Percentiles rank a stretch among this genome's conserved stretches.
phyloP scores from a whole-genome alignment of 2,113 vertebrate species.

The Abramis brama region DNA sequence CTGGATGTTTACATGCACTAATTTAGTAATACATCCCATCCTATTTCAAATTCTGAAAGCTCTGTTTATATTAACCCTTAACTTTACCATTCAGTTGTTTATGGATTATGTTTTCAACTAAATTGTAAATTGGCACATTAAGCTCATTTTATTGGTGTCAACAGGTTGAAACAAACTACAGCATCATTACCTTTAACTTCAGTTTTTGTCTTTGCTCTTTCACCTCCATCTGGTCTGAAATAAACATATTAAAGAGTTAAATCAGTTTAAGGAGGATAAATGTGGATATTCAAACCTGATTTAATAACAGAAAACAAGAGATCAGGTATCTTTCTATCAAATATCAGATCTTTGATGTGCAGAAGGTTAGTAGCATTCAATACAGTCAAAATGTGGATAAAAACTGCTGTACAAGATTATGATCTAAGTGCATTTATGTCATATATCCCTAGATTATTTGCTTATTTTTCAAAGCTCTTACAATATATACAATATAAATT shows the following conservation, averaged over 20 bases:
- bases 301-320: too few species aligned
- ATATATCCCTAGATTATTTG: not conserved
- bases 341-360: not conserved
- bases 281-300: not conserved
- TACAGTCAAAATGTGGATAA: not conserved
- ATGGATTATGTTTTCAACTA: too few species aligned
- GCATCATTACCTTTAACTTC: not conserved
- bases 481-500: not conserved
- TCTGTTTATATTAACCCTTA: too few species aligned
- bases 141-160: too few species aligned
- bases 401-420: not conserved
- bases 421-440: not conserved
- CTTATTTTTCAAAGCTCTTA: not conserved
- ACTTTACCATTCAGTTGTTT: too few species aligned
- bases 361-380: not conserved
- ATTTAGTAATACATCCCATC: too few species aligned
- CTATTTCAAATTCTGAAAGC: too few species aligned
- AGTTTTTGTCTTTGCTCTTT: not conserved
- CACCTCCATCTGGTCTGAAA: not conserved
- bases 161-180: too few species aligned
- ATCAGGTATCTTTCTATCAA: too few species aligned
- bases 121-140: too few species aligned
- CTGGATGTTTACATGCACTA: too few species aligned
- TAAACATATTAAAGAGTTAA: not conserved
- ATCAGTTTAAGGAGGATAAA: not conserved